Conservation (phyloP, 1,140 invertebrate genomes). For the Drosophila guanche region DNA sequence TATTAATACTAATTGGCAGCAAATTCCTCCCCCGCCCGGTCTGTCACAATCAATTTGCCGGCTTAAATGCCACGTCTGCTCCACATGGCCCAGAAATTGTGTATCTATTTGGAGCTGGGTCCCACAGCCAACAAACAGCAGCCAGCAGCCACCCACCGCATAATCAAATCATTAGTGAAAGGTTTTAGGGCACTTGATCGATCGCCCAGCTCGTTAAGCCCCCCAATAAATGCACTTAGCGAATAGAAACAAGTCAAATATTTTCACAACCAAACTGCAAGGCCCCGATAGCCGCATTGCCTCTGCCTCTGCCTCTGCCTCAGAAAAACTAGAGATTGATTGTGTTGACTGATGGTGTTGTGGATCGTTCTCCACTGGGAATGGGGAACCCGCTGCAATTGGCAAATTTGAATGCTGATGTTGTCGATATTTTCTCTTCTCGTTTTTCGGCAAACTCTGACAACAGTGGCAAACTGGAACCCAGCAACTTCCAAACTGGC, state of each 20-base stretch:
- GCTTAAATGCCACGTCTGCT: constrained; percentile 32
- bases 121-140: not conserved
- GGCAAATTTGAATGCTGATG: constrained; percentile 74
- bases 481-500: no score
- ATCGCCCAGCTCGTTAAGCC: constrained; percentile 66
- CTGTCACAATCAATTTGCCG: constrained; percentile 69
- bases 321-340: constrained; percentile 54
- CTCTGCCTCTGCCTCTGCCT: no score
- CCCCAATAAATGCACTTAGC: constrained; percentile 74
- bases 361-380: constrained; percentile 18
- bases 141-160: constrained; percentile 43
- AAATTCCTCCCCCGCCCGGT: constrained; percentile 7
- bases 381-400: constrained; percentile 46
- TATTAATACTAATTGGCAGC: constrained; percentile 61
- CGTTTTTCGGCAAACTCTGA: constrained; percentile 16
- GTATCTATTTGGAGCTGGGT: not conserved
- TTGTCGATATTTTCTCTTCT: constrained; percentile 47
- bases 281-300: constrained; percentile 1
- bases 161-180: constrained; percentile 82
- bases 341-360: constrained; percentile 79
- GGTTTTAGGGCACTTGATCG: constrained; percentile 81
- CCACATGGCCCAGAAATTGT: constrained; percentile 8
- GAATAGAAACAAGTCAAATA: constrained; percentile 72
- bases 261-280: constrained; percentile 67
- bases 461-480: constrained; percentile 59